phyloP scores from a whole-genome alignment of 2,888 invertebrate genomes.

The Pseudococcus viburni region DNA sequence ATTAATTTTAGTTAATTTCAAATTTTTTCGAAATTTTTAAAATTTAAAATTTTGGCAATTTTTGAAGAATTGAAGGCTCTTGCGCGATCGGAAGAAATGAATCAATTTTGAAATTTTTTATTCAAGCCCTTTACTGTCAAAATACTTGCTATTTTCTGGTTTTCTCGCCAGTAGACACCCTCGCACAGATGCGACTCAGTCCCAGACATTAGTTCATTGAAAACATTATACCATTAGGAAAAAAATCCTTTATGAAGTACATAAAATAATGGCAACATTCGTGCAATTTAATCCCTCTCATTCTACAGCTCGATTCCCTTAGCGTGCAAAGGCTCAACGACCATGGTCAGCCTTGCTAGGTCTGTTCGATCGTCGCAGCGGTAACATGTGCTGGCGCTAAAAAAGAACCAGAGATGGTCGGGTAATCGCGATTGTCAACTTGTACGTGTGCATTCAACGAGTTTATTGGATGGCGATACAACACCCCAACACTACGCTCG shows the following conservation, averaged over 20 bases:
- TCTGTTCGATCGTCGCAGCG: background rate
- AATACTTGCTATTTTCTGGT: too few relatives aligned
- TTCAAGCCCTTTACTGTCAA: too few relatives aligned
- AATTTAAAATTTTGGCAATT: too few relatives aligned
- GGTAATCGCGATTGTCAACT: background rate
- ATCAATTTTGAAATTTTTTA: too few relatives aligned
- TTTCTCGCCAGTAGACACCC: too few relatives aligned
- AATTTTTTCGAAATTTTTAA: too few relatives aligned
- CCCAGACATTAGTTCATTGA: background rate
- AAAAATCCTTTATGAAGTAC: background rate
- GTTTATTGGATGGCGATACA: constrained; percentile 21
- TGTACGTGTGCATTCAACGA: background rate
- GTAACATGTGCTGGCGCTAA: constrained; percentile 4
- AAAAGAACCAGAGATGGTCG: background rate
- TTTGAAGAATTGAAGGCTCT: too few relatives aligned
- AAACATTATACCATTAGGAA: background rate
- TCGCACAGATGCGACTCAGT: background rate
- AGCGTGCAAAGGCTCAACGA: background rate
- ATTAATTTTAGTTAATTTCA: too few relatives aligned
- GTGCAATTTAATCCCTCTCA: background rate
- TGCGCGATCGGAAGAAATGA: too few relatives aligned
- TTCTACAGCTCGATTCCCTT: background rate
- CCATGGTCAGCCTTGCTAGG: background rate
- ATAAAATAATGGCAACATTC: background rate
- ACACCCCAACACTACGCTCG: background rate